Evolutionary conservation across 2,113 vertebrate genomes (phyloP), one percentile per base, ranked within the genome.

Genomic region (Chaenocephalus aceratus): DNA sequence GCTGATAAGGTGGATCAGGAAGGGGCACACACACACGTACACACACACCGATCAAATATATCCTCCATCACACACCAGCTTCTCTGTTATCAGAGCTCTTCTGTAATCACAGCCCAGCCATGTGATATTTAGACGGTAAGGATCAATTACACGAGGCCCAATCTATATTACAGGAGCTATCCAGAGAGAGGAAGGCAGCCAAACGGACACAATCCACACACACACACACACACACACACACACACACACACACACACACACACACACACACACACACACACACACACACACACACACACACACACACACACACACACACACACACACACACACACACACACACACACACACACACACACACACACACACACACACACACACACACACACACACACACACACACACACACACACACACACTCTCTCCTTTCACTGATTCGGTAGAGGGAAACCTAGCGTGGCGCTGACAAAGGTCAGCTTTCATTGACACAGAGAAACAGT

Each of bases 1-100:
- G 8, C 87, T 91, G 91, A 94, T 93, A 94, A 93, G 89, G 69
- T 86, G 75, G 82, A 89, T 90, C 82, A 87, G 83, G 34, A 76
- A 54, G 44, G 51, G 60, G 75, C 59, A 63, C 44, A 66, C 68
- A 79, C 46, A 34, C 36, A 21, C 18, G 49, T 59, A 36, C 30
- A 41, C 36, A 13, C 70, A 74, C 66, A 71, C 59, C 6, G 71
- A 41, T 41, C 67, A 67, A 49, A 21, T 14, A 11, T 44, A 15
- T 6, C 0, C 41, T 3, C 45, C 10, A 45, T 54, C 61, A 52
- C 16, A 23, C 23, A 26, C 49, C 3, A 10, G 10, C 72, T 60
- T 11, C 23, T 8, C 65, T 46, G 72, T 58, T 41, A 61, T 70
- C 30, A 30, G 30, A 30, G 30, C 73, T 0, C n/a, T 67, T 75